Conservation (phyloP, 2,113 vertebrate genomes). For the Nibea coibor region DNA sequence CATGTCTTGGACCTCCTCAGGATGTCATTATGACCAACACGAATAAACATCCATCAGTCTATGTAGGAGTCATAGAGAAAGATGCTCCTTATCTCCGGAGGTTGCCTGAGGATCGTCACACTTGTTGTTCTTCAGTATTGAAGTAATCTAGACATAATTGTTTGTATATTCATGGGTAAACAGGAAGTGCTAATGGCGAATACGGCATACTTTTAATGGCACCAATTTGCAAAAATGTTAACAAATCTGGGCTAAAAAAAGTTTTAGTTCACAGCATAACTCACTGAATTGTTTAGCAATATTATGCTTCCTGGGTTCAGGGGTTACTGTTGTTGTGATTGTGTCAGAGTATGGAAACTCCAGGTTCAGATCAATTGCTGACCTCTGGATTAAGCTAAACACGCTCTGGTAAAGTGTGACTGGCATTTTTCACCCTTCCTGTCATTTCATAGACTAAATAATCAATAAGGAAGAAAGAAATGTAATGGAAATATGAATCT, state of each 20-base stretch:
- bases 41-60: background rate
- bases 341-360: background rate
- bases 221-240: background rate
- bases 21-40: background rate
- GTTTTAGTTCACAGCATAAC: too few species aligned
- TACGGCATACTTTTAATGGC: background rate
- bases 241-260: too few species aligned
- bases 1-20: background rate
- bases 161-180: background rate
- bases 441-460: background rate
- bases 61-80: background rate
- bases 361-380: background rate
- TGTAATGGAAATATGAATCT: too few species aligned
- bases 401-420: background rate
- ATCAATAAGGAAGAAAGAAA: background rate
- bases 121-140: background rate
- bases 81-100: background rate
- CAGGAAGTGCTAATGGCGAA: background rate
- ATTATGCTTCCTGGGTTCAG: too few species aligned
- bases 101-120: background rate
- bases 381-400: background rate
- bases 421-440: too few species aligned
- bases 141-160: background rate
- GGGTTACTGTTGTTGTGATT: too few species aligned
- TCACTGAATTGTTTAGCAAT: too few species aligned